A percentile compares a stretch with the other conserved stretches of the same genome.
phyloP scores from a whole-genome alignment of 2,888 invertebrate species.

The Pseudococcus longispinus region DNA sequence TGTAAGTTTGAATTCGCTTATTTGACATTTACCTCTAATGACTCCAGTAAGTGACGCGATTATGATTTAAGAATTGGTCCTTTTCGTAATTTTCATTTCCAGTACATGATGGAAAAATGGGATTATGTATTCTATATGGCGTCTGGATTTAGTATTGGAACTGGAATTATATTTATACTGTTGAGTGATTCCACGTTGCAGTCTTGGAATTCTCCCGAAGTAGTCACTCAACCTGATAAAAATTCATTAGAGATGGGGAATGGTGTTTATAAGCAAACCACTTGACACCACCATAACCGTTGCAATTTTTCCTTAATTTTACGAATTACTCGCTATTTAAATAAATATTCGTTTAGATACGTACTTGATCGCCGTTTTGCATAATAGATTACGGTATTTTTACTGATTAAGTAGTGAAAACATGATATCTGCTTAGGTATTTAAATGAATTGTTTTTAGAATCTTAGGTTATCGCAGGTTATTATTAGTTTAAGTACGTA shows the following conservation, averaged over 20 bases:
- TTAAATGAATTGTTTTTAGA: too few relatives aligned
- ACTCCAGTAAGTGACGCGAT: neutral
- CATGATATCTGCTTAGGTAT: too few relatives aligned
- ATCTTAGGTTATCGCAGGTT: too few relatives aligned
- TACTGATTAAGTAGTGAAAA: too few relatives aligned
- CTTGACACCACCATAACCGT: neutral
- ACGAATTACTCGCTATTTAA: too few relatives aligned
- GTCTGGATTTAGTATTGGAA: neutral
- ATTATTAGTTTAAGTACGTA: too few relatives aligned
- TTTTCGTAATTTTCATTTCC: neutral
- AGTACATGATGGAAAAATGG: slow-evolving; percentile 9
- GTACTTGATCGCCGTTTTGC: too few relatives aligned
- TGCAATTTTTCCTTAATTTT: neutral
- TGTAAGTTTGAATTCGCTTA: neutral
- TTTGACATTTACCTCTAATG: slow-evolving; percentile 57
- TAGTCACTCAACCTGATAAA: neutral
- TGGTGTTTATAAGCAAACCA: neutral
- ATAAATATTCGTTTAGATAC: too few relatives aligned
- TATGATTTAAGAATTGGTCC: too few relatives aligned
- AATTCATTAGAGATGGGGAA: neutral
- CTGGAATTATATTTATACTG: neutral
- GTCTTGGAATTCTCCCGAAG: neutral
- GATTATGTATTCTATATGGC: neutral
- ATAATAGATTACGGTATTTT: too few relatives aligned
- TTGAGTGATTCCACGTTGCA: slow-evolving; percentile 23